Conservation (phyloP, 2,888 invertebrate genomes). For the Euphydryas editha region DNA sequence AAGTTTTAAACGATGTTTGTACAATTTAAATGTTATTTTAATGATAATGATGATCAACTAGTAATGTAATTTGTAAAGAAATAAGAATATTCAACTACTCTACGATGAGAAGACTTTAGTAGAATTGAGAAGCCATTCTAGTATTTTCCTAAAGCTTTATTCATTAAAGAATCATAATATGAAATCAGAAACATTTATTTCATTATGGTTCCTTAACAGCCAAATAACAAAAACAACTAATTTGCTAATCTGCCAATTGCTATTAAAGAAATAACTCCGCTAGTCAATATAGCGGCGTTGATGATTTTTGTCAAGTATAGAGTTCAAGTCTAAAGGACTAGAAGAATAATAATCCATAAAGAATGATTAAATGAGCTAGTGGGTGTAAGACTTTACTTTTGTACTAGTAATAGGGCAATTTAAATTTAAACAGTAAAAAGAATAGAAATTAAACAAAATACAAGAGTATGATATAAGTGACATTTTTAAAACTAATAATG, state of each 20-base stretch:
- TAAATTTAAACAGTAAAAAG: background rate
- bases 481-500: background rate
- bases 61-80: background rate
- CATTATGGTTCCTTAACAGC: slow-evolving; percentile 18
- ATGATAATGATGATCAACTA: slow-evolving; percentile 3
- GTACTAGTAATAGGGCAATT: background rate
- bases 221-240: slow-evolving; percentile 21
- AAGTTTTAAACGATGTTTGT: slow-evolving; percentile 20
- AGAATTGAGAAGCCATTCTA: slow-evolving; percentile 29
- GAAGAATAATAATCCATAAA: background rate
- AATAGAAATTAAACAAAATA: background rate
- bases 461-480: too few relatives aligned
- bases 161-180: slow-evolving; percentile 15
- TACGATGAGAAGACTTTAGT: slow-evolving; percentile 30
- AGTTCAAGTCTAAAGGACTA: slow-evolving; percentile 2
- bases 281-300: slow-evolving; percentile 76
- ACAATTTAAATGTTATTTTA: background rate
- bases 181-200: background rate
- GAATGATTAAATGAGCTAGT: background rate
- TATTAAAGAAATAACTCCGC: slow-evolving; percentile 49
- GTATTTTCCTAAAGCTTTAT: slow-evolving; percentile 29
- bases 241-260: slow-evolving; percentile 25
- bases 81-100: slow-evolving; percentile 14
- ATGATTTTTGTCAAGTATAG: slow-evolving; percentile 43
- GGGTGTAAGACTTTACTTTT: background rate